phyloP scores from a whole-genome alignment of 30 jellyfish, hydroid and myxozoan species.

The Cassiopea xamachana region DNA sequence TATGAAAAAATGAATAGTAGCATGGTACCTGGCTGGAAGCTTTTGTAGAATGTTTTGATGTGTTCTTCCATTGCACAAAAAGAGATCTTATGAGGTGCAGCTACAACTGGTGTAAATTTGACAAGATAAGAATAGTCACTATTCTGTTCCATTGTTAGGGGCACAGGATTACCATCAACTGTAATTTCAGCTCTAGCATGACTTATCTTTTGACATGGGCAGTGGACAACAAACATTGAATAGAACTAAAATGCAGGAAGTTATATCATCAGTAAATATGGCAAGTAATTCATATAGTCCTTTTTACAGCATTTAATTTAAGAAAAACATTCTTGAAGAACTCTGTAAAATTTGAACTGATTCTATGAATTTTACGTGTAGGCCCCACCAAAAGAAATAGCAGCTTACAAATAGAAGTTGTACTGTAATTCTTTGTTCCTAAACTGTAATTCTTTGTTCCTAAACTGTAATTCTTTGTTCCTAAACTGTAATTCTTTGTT shows the following conservation, averaged over 20 bases:
- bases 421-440: too few species aligned
- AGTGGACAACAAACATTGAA: slow-evolving; percentile 32
- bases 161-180: slow-evolving; percentile 25
- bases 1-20: neutral
- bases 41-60: slow-evolving; percentile 21
- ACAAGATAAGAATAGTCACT: slow-evolving; percentile 4
- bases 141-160: slow-evolving; percentile 41
- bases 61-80: slow-evolving; percentile 29
- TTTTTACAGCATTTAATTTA: too few species aligned
- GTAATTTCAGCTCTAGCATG: slow-evolving; percentile 41
- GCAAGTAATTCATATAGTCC: neutral
- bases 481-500: too few species aligned
- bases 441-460: too few species aligned
- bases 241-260: slow-evolving; percentile 49
- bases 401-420: neutral
- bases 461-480: too few species aligned
- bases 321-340: neutral
- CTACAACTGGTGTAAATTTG: slow-evolving; percentile 69
- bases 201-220: slow-evolving; percentile 9
- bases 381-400: neutral
- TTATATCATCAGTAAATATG: neutral
- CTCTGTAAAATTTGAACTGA: neutral
- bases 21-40: slow-evolving; percentile 54
- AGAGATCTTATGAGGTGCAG: slow-evolving; percentile 37
- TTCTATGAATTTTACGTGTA: neutral